Percentiles rank a stretch among this genome's conserved stretches.
These are phyloP conservation scores for Byasa hedistus DNA, from an alignment of 2,888 invertebrate species.

Conservation along the genomic window DNA sequence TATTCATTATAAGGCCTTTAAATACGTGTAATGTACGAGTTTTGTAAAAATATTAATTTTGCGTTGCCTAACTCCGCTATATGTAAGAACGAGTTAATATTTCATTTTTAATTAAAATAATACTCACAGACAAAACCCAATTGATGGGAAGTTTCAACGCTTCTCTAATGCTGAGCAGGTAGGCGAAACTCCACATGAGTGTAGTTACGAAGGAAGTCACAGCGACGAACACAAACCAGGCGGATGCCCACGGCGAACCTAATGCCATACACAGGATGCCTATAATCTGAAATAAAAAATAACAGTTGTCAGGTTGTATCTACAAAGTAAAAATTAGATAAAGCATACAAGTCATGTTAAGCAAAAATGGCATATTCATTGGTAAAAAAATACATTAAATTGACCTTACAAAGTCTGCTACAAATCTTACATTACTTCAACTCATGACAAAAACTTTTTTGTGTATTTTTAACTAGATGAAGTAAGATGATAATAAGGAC, in stretches of 20 bases:
- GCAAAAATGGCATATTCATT: too few species aligned
- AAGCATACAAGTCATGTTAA: too few species aligned
- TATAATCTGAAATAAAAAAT: constrained; percentile 81
- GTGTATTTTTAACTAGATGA: not conserved
- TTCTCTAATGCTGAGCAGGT: constrained; percentile 88
- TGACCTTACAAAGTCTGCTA: not conserved
- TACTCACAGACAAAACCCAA: constrained; percentile 89
- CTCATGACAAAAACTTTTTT: not conserved
- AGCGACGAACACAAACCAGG: constrained; percentile 92
- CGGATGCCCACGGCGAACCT: constrained; percentile 85
- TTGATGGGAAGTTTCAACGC: constrained; percentile 89
- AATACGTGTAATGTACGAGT: too few species aligned
- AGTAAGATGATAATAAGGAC: not conserved
- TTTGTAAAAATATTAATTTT: too few species aligned
- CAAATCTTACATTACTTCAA: not conserved
- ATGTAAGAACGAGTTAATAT: not conserved
- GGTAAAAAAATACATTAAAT: not conserved
- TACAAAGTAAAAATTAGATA: not conserved
- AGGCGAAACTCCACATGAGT: constrained; percentile 89
- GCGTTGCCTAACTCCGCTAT: not conserved
- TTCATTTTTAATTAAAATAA: not conserved
- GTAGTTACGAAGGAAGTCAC: constrained; percentile 91
- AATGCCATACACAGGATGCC: constrained; percentile 93
- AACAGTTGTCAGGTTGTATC: not conserved
- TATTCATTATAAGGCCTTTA: too few species aligned